These are phyloP conservation scores for Himalopsyche kuldschensis DNA, from an alignment of 2,888 invertebrate genomes.

Conservation along the genomic window DNA sequence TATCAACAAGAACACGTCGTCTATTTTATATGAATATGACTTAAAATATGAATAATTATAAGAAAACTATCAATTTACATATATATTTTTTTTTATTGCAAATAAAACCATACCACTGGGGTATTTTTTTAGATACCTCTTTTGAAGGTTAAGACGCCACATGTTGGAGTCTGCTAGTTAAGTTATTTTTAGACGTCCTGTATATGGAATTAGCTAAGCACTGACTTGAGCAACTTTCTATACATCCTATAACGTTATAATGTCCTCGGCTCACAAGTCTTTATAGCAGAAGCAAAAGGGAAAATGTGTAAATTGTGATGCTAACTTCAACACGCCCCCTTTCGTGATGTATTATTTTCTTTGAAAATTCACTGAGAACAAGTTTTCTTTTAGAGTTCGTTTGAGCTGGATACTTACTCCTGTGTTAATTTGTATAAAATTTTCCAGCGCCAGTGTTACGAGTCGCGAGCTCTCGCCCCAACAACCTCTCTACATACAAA, in stretches of 20 bases:
- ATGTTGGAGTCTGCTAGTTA: too few relatives aligned
- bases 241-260: neutral
- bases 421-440: neutral
- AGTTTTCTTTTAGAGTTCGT: neutral
- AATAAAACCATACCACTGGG: too few relatives aligned
- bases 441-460: neutral
- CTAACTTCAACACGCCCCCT: neutral
- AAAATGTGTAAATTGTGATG: neutral
- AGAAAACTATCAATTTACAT: too few relatives aligned
- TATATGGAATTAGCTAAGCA: neutral
- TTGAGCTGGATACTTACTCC: neutral
- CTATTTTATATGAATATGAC: too few relatives aligned
- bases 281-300: neutral
- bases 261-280: neutral
- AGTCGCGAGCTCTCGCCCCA: neutral
- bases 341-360: neutral
- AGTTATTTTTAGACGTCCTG: neutral
- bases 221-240: neutral
- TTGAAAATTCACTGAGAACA: neutral
- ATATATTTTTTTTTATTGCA: too few relatives aligned
- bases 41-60: too few relatives aligned
- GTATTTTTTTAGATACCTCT: too few relatives aligned
- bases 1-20: too few relatives aligned
- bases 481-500: neutral
- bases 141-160: too few relatives aligned